phyloP scores from a whole-genome alignment of 2,113 vertebrate genomes.

The Naja naja region DNA sequence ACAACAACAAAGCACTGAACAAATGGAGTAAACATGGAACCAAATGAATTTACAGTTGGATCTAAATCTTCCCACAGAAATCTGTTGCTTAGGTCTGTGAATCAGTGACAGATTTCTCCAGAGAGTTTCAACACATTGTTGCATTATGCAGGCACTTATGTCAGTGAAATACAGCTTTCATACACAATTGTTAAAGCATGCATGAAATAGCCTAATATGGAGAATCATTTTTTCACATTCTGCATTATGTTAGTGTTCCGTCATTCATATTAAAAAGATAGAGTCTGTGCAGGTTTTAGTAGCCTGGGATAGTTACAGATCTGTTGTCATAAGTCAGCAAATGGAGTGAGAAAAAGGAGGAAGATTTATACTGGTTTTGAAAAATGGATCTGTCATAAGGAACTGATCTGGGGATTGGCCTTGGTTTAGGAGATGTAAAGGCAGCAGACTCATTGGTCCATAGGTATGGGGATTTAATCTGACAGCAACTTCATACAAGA shows the following conservation, averaged over 20 bases:
- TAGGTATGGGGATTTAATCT: background rate
- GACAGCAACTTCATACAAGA: background rate
- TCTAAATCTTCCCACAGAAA: conserved; percentile 19
- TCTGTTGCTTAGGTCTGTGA: conserved; percentile 4
- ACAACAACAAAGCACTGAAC: conserved; percentile 21
- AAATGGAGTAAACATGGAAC: conserved; percentile 22
- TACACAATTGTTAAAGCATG: background rate
- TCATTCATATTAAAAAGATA: background rate
- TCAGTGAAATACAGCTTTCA: background rate
- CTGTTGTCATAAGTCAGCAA: background rate
- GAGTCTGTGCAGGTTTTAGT: background rate
- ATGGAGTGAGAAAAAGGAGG: background rate
- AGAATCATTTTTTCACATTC: background rate
- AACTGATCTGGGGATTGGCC: background rate
- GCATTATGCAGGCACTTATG: background rate
- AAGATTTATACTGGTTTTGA: background rate
- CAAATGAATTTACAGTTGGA: background rate
- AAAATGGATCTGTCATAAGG: background rate
- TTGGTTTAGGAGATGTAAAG: background rate
- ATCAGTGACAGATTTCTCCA: conserved; percentile 19
- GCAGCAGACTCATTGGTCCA: background rate
- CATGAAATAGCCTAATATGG: background rate
- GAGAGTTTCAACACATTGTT: conserved; percentile 14
- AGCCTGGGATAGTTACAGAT: background rate
- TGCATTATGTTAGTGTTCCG: background rate